Percentiles rank a stretch among this genome's conserved stretches.
phyloP scores from a whole-genome alignment of 2,797 vertebrate genomes.

The Ceryle rudis region DNA sequence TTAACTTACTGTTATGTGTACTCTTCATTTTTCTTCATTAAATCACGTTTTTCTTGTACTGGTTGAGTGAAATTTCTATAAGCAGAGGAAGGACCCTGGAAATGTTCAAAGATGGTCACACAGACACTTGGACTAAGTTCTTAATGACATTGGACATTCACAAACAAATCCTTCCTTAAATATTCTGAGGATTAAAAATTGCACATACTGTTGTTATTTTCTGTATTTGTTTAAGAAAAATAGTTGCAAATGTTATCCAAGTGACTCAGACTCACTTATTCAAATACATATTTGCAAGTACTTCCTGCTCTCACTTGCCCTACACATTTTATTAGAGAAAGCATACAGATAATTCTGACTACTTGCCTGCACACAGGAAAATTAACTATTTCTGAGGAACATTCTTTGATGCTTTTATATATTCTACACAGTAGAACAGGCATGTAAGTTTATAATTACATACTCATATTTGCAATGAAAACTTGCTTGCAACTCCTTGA shows the following conservation, averaged over 20 bases:
- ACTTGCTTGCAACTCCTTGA: neutral
- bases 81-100: neutral
- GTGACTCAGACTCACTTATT: conserved; percentile 8
- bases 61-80: neutral
- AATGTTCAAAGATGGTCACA: neutral
- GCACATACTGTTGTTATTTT: neutral
- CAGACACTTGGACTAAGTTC: neutral
- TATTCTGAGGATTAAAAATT: neutral
- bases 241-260: neutral
- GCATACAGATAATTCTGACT: neutral
- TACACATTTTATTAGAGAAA: neutral
- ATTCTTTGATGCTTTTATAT: neutral
- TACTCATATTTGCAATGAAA: neutral
- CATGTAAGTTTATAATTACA: neutral
- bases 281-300: conserved; percentile 3
- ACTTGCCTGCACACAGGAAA: neutral
- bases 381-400: neutral
- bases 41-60: neutral
- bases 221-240: neutral
- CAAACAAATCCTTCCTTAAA: neutral
- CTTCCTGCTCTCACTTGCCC: neutral
- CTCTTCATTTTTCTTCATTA: neutral
- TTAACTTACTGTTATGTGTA: neutral
- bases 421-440: neutral
- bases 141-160: neutral